A percentile compares a stretch with the other conserved stretches of the same genome.
These are phyloP conservation scores for Drosophila murphyi DNA, from an alignment of 1,140 invertebrate genomes.

Conservation along the genomic window DNA sequence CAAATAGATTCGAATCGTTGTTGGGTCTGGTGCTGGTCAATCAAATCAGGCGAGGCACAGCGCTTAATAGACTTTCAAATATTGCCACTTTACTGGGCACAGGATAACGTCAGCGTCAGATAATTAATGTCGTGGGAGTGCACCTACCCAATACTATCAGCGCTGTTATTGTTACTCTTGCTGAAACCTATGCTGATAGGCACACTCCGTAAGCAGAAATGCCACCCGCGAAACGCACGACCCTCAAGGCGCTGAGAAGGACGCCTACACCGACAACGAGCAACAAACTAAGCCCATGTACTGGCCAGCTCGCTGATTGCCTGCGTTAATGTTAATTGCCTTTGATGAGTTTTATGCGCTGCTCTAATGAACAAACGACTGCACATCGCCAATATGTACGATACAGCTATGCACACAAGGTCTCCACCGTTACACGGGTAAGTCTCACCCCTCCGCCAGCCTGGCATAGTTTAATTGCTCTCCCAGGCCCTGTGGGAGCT, in stretches of 20 bases:
- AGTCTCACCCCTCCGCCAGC: background rate
- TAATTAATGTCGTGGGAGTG: slow-evolving; percentile 78
- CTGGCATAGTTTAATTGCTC: slow-evolving; percentile 60
- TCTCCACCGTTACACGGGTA: slow-evolving; percentile 1
- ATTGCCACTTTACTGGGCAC: slow-evolving; percentile 71
- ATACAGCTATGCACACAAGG: slow-evolving; percentile 38
- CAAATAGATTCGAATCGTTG: slow-evolving; percentile 48
- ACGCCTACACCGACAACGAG: background rate
- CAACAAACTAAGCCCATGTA: slow-evolving; percentile 7
- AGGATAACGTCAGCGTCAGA: slow-evolving; percentile 58
- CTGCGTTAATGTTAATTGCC: slow-evolving; percentile 81
- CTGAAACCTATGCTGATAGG: too few relatives aligned
- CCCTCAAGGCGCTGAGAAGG: slow-evolving; percentile 60
- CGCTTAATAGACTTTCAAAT: slow-evolving; percentile 82
- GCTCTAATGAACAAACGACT: slow-evolving; percentile 81
- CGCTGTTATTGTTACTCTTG: too few relatives aligned
- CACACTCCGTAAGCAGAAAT: background rate
- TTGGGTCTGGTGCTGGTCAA: slow-evolving; percentile 17
- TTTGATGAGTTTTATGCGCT: slow-evolving; percentile 82
- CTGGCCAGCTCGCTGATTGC: slow-evolving; percentile 62
- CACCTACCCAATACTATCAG: slow-evolving; percentile 16
- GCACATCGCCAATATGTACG: slow-evolving; percentile 71
- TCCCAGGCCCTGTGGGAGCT: slow-evolving; percentile 28
- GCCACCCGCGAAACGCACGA: background rate
- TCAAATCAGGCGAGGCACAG: slow-evolving; percentile 64